These are phyloP conservation scores for Sturmia bella DNA, from an alignment of 2,888 invertebrate species.

Conservation along the genomic window DNA sequence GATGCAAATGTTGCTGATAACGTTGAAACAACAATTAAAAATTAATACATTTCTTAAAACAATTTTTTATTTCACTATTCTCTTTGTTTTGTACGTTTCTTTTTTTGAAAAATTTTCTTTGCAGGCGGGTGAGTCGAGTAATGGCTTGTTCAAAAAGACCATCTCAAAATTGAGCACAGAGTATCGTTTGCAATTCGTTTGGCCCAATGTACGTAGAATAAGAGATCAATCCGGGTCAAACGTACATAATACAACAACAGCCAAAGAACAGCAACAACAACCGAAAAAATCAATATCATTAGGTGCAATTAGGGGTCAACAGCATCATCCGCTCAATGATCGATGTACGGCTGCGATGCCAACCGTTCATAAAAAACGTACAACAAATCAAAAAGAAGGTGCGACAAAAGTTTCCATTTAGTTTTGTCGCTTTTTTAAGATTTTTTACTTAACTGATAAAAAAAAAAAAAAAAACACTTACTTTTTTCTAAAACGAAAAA, in stretches of 20 bases:
- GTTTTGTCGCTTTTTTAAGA: slow-evolving; percentile 77
- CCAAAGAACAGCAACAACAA: slow-evolving; percentile 83
- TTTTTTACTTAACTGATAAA: slow-evolving; percentile 53
- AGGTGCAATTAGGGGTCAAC: slow-evolving; percentile 85
- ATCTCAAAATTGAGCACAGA: slow-evolving; percentile 90
- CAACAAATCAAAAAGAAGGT: slow-evolving; percentile 83
- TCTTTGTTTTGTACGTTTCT: slow-evolving; percentile 69
- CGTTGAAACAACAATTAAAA: slow-evolving; percentile 6
- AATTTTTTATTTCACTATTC: slow-evolving; percentile 60
- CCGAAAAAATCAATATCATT: slow-evolving; percentile 90
- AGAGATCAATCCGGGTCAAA: slow-evolving; percentile 83
- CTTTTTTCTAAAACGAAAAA: slow-evolving; percentile 25
- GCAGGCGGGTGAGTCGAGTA: slow-evolving; percentile 85
- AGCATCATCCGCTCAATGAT: slow-evolving; percentile 82
- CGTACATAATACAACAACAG: slow-evolving; percentile 89
- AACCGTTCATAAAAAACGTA: slow-evolving; percentile 87
- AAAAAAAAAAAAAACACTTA: slow-evolving; percentile 51
- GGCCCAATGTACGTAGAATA: slow-evolving; percentile 86
- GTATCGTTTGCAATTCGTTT: slow-evolving; percentile 94
- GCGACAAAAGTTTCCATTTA: slow-evolving; percentile 78
- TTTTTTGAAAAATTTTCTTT: slow-evolving; percentile 74
- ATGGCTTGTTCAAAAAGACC: slow-evolving; percentile 88
- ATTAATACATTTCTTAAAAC: too few relatives aligned
- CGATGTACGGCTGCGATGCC: slow-evolving; percentile 81
- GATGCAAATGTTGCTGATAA: slow-evolving; percentile 30